These are phyloP conservation scores for Arremon brunneinucha DNA, from an alignment of 2,797 vertebrate species.

Conservation along the genomic window DNA sequence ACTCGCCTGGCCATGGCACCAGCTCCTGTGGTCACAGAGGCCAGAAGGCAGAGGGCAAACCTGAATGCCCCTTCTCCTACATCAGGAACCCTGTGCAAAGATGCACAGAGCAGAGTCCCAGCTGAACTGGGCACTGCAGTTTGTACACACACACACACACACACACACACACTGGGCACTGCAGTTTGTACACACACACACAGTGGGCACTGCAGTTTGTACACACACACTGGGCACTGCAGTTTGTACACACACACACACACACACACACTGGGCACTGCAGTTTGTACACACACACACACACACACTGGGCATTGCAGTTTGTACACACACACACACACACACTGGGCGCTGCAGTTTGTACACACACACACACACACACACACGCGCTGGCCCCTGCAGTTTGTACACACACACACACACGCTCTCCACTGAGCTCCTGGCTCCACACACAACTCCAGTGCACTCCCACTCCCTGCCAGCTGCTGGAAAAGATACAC, in stretches of 20 bases:
- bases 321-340: neutral
- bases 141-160: neutral
- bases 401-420: neutral
- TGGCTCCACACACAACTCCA: neutral
- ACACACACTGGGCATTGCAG: neutral
- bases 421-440: neutral
- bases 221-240: no score
- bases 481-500: neutral
- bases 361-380: neutral
- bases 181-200: neutral
- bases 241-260: neutral
- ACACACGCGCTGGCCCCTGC: neutral
- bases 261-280: neutral
- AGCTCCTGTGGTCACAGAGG: neutral
- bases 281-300: no score
- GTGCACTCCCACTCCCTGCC: neutral
- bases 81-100: neutral
- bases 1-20: fast-evolving
- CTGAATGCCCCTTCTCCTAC: neutral
- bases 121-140: neutral
- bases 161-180: neutral
- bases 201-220: neutral
- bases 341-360: neutral
- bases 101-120: neutral
- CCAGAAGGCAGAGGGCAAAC: neutral